phyloP scores from a whole-genome alignment of 2,113 vertebrate species.

The Burhinus bistriatus region DNA sequence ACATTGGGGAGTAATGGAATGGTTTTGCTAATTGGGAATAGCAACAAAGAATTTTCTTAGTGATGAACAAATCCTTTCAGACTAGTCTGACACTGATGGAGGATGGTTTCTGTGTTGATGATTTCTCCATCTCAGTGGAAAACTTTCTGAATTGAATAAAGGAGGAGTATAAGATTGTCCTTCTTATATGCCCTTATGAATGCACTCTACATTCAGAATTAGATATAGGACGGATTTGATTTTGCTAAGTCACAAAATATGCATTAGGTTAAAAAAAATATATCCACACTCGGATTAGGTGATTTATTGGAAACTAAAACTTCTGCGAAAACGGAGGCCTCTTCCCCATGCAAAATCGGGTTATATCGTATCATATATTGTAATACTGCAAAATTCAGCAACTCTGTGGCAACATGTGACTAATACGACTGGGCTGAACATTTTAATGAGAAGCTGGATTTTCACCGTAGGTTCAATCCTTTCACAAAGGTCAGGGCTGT shows the following conservation, averaged over 20 bases:
- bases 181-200: neutral
- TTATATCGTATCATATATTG: neutral
- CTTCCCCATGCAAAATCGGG: neutral
- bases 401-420: neutral
- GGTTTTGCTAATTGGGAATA: neutral
- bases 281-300: neutral
- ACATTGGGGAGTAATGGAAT: neutral
- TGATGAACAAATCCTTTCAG: neutral
- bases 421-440: neutral
- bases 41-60: neutral
- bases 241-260: neutral
- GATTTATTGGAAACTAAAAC: neutral
- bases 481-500: neutral
- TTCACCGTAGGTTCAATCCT: neutral
- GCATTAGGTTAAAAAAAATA: neutral
- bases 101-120: neutral
- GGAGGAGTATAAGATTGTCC: neutral
- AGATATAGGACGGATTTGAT: neutral
- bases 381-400: neutral
- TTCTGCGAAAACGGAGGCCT: accelerated
- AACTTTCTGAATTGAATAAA: neutral
- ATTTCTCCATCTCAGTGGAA: neutral
- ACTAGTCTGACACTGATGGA: neutral
- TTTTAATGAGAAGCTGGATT: neutral
- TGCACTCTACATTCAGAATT: neutral